Base-by-base conservation (phyloP, 2,888 invertebrate species). In the Dryocosmus kuriphilus region DNA sequence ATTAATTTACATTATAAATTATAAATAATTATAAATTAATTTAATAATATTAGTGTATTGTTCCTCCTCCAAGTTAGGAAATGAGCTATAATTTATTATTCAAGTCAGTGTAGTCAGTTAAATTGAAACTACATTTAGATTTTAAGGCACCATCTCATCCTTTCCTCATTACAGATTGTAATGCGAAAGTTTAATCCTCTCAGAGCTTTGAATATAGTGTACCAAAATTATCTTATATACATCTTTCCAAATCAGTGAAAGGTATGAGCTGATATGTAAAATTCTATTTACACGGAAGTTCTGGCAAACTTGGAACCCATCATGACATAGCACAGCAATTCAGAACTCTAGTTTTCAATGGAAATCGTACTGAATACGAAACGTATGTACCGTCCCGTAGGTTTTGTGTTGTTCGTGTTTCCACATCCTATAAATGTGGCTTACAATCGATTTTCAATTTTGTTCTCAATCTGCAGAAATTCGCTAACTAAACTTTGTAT, bases 271-370 rank as follows among this genome's bases (percentile, higher is more conserved):
- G 51, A 7, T 30, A n/a, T 41, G 19, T 51, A 57, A 51, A 51
- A 46, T 71, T 51, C 71, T 71, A 67, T 67, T 67, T 27, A 67
- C 16, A 46, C 19, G 30, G 51, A 71, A 71, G 27, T 41, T 67
- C 2, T 22, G 16, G 38, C 16, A 16, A 67, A 41, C 41, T 67
- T 8, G 41, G 24, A 19, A 67, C 67, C 22, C 46, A 67, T 46
- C 46, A 67, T 67, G 46, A 51, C 27, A 30, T 32, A 30, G 46
- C 51, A 51, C 30, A 30, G 46, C 19, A 71, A 71, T 71, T 51
- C 30, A 16, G 51, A 71, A 71, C 41, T 71, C n/a, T 71, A 30
- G 71, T 51, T 71, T 32, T 71, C 71, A 71, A 71, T 71, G 30
- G 71, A 22, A 71, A 41, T 22, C 30, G 27, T 30, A 71, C 8